Conservation (phyloP, 2,797 vertebrate genomes). For the Acanthurus tractus region DNA sequence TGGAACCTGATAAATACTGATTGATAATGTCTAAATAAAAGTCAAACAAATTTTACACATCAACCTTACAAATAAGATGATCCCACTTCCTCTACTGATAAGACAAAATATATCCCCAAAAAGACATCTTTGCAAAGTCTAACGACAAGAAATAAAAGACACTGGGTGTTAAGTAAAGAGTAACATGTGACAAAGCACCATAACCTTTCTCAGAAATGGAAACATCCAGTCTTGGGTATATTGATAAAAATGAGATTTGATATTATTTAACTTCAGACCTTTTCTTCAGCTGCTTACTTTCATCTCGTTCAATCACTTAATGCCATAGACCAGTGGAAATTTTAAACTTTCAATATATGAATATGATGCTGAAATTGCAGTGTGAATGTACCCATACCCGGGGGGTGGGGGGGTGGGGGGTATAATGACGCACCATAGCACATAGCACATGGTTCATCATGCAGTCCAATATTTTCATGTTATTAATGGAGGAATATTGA, state of each 20-base stretch:
- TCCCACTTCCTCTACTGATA: background rate
- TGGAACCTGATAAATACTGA: constrained; percentile 1
- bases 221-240: no score
- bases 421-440: constrained; percentile 6
- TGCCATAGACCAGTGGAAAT: background rate
- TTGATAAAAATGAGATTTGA: no score
- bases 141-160: constrained; percentile 9
- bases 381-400: constrained; percentile 26
- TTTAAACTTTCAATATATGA: background rate
- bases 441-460: constrained; percentile 22
- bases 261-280: background rate
- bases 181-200: background rate
- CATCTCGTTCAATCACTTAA: background rate
- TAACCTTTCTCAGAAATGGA: background rate
- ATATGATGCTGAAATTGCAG: background rate
- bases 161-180: background rate
- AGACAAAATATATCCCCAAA: background rate
- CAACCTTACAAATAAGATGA: background rate
- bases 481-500: constrained; percentile 61
- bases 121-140: background rate
- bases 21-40: constrained; percentile 3
- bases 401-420: no score
- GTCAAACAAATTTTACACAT: background rate
- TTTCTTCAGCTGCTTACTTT: no score
- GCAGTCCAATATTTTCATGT: constrained; percentile 42